phyloP scores from a whole-genome alignment of 2,888 invertebrate genomes.

The Malacosoma neustria region DNA sequence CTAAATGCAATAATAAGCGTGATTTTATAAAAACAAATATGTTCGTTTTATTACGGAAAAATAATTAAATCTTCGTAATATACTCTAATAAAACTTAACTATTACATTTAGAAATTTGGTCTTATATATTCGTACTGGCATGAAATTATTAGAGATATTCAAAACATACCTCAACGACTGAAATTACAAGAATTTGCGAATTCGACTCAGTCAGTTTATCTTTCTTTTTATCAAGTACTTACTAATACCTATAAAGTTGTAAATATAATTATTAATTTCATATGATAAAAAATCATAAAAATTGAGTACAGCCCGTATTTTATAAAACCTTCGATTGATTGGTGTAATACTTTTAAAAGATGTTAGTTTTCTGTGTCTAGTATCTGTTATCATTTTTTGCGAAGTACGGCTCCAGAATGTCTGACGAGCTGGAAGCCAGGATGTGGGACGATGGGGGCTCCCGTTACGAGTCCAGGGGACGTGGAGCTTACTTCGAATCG shows the following conservation, averaged over 20 bases:
- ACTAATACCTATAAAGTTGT: too few relatives aligned
- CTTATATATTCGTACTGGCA: too few relatives aligned
- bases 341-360: conserved; percentile 7
- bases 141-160: too few relatives aligned
- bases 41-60: too few relatives aligned
- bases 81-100: too few relatives aligned
- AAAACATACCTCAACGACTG: too few relatives aligned
- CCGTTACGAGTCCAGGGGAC: conserved; percentile 47
- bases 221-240: conserved; percentile 18
- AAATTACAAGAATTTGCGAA: neutral
- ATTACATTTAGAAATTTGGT: too few relatives aligned
- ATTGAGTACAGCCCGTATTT: conserved; percentile 3
- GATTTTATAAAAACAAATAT: too few relatives aligned
- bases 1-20: too few relatives aligned
- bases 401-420: conserved; percentile 59
- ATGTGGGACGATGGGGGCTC: conserved; percentile 67
- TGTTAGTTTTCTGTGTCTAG: conserved; percentile 1
- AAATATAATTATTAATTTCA: conserved; percentile 16
- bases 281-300: conserved; percentile 17
- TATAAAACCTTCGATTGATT: conserved; percentile 5
- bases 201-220: conserved; percentile 13
- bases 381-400: neutral
- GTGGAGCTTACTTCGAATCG: conserved; percentile 54
- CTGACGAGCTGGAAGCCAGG: conserved; percentile 66
- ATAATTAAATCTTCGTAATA: too few relatives aligned